Conservation (phyloP, 2,113 vertebrate species). For the Periophthalmus modestus region DNA sequence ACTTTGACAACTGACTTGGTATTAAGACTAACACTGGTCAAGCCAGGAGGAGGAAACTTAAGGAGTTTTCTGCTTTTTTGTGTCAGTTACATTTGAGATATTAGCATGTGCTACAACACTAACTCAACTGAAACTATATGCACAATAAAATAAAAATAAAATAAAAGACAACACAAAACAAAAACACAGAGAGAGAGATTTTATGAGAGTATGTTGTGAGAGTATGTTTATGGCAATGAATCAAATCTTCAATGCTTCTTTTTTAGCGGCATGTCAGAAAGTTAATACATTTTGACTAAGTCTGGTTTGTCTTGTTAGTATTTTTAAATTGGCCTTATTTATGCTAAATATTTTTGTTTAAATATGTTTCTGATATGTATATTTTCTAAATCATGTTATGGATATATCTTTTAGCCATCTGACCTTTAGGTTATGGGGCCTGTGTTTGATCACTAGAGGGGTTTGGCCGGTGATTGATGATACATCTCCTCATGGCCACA, state of each 20-base stretch:
- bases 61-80: no score
- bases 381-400: not conserved
- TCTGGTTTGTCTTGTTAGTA: not conserved
- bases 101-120: no score
- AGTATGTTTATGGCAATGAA: no score
- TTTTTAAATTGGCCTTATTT: not conserved
- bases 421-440: conserved; percentile 12
- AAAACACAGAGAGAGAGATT: not conserved
- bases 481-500: conserved; percentile 67
- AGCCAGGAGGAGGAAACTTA: no score
- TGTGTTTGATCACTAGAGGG: conserved; percentile 47
- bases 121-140: no score
- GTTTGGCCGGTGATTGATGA: conserved; percentile 75
- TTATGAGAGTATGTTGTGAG: no score
- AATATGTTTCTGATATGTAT: not conserved
- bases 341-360: not conserved
- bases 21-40: no score
- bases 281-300: no score
- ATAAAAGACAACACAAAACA: not conserved
- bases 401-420: not conserved
- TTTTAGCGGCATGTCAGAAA: no score
- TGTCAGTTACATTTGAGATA: no score
- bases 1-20: not conserved
- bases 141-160: no score
- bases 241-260: no score